Evolutionary conservation across 2,113 vertebrate species (phyloP), one percentile per base, ranked within the genome.

Genomic region (Engystomops pustulosus): DNA sequence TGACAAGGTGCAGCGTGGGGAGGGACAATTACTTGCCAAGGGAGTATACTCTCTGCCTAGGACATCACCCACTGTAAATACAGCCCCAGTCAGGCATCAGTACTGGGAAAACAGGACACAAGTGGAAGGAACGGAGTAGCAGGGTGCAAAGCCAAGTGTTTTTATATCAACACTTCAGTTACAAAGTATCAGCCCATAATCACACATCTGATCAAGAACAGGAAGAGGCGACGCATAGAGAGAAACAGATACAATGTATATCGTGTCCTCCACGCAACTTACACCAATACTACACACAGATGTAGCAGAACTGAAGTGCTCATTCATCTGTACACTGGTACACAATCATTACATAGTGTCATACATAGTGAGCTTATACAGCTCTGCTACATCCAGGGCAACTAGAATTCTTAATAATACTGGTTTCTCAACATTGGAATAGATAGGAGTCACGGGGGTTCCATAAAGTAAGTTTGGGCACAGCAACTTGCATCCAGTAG

Each of bases 11-110:
- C 53, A 1, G n/a, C 27, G 58, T 62, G n/a, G n/a, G n/a, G n/a
- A n/a, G n/a, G n/a, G n/a, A n/a, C n/a, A n/a, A n/a, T 67, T 67
- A 65, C 60, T 65, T 65, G 27, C 30, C 6, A 36, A 67, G 62
- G 62, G 62, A 34, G 62, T 34, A 67, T 36, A 3, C 62, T 32
- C 62, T 18, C 27, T 32, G 7, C 60, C 27, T 34, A 18, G 27
- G 55, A 60, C 25, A 14, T 60, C 23, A 14, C 55, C 55, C 27
- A 60, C 25, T 65, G 60, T 11, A 65, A 65, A 65, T 7, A 62
- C 58, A 27, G 58, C 58, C 12, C 60, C 62, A 36, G 27, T 15
- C 27, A 34, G 15, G 60, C 34, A 60, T 8, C 20, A 8, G 27
- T 27, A 27, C 23, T 4, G 7, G 6, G 5, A n/a, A n/a, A n/a